Evolutionary conservation across 2,113 vertebrate species (phyloP).

Genomic region (Oreochromis tanganicae): DNA sequence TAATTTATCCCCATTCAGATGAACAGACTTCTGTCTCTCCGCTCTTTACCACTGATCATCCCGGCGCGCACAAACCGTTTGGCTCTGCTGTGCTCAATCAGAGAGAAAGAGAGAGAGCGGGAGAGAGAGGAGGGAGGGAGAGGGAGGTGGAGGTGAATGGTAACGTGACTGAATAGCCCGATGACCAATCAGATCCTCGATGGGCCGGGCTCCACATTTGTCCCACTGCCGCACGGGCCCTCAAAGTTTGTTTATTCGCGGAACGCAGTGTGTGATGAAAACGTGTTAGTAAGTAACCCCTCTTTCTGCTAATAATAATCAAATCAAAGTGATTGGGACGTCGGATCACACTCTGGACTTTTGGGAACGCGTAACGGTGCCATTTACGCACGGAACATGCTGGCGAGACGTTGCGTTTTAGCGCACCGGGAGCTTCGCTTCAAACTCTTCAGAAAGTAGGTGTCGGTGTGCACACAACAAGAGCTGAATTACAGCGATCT

Average conservation of each 20-base stretch:
- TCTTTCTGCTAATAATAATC: constrained; percentile 67
- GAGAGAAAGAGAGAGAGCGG: constrained; percentile 10
- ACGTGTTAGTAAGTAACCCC: constrained; percentile 72
- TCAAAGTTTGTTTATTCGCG: constrained; percentile 84
- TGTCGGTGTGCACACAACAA: constrained; percentile 50
- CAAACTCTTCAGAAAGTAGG: constrained; percentile 56
- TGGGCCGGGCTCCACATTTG: constrained; percentile 69
- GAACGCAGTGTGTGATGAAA: constrained; percentile 77
- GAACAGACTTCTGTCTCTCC: constrained; percentile 14
- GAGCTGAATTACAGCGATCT: constrained; percentile 46
- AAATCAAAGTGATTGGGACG: constrained; percentile 67
- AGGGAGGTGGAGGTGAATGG: constrained; percentile 32
- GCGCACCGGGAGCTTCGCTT: constrained; percentile 38
- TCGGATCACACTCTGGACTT: constrained; percentile 62
- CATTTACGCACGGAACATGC: constrained; percentile 67
- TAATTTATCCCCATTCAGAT: constrained; percentile 3
- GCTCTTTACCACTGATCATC: constrained; percentile 38
- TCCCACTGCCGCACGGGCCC: constrained; percentile 74
- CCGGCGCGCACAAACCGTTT: constrained; percentile 27
- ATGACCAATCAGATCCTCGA: constrained; percentile 68
- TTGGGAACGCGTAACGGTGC: constrained; percentile 50
- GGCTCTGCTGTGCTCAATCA: constrained; percentile 27
- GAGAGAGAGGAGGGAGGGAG: neutral
- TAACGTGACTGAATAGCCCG: constrained; percentile 67
- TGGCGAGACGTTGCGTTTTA: constrained; percentile 34